Conservation (phyloP, 2,113 vertebrate species). For the Xenopus laevis region DNA sequence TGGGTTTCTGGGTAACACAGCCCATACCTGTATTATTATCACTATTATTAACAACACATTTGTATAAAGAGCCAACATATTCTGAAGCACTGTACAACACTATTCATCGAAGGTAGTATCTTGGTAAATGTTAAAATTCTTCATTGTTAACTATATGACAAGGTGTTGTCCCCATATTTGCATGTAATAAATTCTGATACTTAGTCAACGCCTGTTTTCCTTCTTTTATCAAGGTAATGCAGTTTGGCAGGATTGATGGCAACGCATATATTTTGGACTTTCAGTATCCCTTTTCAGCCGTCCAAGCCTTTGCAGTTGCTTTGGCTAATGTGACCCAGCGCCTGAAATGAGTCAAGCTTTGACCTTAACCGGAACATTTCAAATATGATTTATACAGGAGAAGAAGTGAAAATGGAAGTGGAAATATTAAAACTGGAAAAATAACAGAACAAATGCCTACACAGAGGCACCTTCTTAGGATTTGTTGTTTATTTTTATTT, state of each 20-base stretch:
- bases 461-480: constrained; percentile 49
- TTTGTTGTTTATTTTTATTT: constrained; percentile 41
- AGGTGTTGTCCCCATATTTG: no score
- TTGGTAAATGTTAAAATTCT: no score
- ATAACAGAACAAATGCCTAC: constrained; percentile 48
- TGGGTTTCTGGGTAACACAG: no score
- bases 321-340: constrained; percentile 97
- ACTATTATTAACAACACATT: no score
- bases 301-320: constrained; percentile 96
- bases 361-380: constrained; percentile 18
- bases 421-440: constrained; percentile 55
- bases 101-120: no score
- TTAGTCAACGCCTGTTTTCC: neutral
- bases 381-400: neutral
- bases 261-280: constrained; percentile 98
- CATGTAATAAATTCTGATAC: no score
- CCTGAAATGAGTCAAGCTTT: constrained; percentile 80
- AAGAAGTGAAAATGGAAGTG: constrained; percentile 30
- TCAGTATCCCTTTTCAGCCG: constrained; percentile 96
- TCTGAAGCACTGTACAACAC: no score
- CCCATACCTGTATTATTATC: no score
- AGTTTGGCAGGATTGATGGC: constrained; percentile 96
- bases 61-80: no score
- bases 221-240: constrained; percentile 84
- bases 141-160: no score